phyloP scores from a whole-genome alignment of 2,888 invertebrate species.

The Petrolisthes cinctipes region DNA sequence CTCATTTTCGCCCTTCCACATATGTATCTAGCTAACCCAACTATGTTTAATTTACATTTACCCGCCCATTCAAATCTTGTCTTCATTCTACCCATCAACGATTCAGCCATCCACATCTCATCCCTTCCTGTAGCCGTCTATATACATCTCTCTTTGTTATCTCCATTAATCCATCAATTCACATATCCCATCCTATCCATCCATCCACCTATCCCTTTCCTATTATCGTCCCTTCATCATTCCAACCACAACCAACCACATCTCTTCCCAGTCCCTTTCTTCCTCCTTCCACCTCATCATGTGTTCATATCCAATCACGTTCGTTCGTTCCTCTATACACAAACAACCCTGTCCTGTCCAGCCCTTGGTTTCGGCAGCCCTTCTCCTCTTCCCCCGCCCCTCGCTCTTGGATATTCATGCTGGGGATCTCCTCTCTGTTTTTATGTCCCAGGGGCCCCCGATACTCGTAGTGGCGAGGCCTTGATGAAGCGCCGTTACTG shows the following conservation, averaged over 20 bases:
- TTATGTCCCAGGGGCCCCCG: background rate
- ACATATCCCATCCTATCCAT: background rate
- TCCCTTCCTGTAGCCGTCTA: background rate
- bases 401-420: background rate
- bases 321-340: background rate
- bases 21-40: no score
- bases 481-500: background rate
- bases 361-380: background rate
- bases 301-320: background rate
- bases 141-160: background rate
- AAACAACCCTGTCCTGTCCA: background rate
- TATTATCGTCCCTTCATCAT: background rate
- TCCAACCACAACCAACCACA: background rate
- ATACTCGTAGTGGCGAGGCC: background rate
- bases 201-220: background rate
- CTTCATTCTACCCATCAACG: background rate
- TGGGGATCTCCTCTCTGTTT: background rate
- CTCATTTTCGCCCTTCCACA: no score
- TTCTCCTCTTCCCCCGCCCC: conserved; percentile 3
- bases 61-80: no score
- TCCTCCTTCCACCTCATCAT: background rate
- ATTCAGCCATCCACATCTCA: background rate
- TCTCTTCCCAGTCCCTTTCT: background rate
- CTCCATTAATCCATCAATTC: background rate
- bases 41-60: no score